phyloP scores from a whole-genome alignment of 2,797 vertebrate genomes.

The Lagorchestes hirsutus region DNA sequence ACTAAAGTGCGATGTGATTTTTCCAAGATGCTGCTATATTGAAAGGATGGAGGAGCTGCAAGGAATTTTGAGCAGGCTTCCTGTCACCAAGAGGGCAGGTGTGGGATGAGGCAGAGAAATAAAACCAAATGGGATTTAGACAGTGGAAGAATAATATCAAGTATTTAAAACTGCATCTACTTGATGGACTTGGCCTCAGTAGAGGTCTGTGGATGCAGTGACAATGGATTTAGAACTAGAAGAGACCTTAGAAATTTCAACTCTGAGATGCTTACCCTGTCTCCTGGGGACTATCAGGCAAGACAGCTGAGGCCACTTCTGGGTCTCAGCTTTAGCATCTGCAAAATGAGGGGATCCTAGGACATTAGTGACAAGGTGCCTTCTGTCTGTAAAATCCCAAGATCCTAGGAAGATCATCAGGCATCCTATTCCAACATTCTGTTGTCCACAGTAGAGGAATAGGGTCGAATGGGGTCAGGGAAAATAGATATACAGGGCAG shows the following conservation, averaged over 20 bases:
- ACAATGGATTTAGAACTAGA: background rate
- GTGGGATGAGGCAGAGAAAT: conserved; percentile 69
- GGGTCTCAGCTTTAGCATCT: background rate
- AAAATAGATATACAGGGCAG: background rate
- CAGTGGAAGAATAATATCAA: conserved; percentile 57
- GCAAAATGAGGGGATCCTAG: background rate
- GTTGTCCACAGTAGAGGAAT: background rate
- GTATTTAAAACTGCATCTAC: conserved; percentile 67
- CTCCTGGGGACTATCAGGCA: background rate
- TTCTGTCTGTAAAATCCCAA: background rate
- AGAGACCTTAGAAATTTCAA: background rate
- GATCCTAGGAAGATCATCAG: background rate
- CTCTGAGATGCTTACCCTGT: background rate
- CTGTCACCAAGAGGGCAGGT: conserved; percentile 76
- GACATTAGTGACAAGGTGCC: background rate
- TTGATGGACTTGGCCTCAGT: background rate
- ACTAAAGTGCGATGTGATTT: conserved; percentile 79
- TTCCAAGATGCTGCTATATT: conserved; percentile 68
- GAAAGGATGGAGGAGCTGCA: conserved; percentile 76
- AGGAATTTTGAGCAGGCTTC: conserved; percentile 81
- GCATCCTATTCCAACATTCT: background rate
- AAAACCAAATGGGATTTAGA: conserved; percentile 78
- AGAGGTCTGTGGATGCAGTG: background rate
- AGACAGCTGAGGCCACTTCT: background rate
- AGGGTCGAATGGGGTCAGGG: background rate